Base-by-base conservation (phyloP, 2,797 vertebrate genomes). In the Melanogrammus aeglefinus region DNA sequence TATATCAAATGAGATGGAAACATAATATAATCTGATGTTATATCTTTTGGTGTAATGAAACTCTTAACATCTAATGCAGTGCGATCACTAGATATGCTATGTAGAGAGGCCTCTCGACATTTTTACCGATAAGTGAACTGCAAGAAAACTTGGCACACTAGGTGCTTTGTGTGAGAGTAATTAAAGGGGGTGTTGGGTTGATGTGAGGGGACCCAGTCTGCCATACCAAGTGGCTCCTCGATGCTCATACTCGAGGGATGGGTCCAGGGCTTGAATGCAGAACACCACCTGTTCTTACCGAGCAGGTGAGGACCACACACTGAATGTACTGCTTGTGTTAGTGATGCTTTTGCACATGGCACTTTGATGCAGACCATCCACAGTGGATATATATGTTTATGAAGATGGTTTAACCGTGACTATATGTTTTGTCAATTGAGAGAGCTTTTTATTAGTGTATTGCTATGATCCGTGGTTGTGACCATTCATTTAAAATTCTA, bases 131-230 rank as follows among this genome's bases (percentile, higher is more conserved):
- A 24, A 63, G 57, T n/a, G 21, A 63, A 24, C 57, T 63, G 57
- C n/a, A 57, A 57, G 57, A 63, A 63, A 63, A 63, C 51, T 57
- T 57, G 51, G 51, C 51, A 57, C 51, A 63, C 57, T 41, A 33
- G 70, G 74, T 18, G 70, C 77, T 77, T 78, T 73, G 70, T 79
- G 8, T 21, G 57, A 63, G 57, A 24, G 57, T 63, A n/a, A n/a
- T 63, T 63, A 63, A 63, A 24, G 21, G n/a, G 57, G 57, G 6
- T 63, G 57, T 9, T 63, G n/a, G 57, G 57, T 21, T 63, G 57
- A 63, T 63, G 21, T 63, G 57, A 63, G 57, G 57, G 57, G 57
- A 63, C 6, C 21, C 9, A 8, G 21, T 63, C 57, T 63, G 57
- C 57, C 57, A 63, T 63, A 63, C 57, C 57, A 63, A 63, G 57